Conservation (phyloP, 2,113 vertebrate genomes). For the Cepphus grylle region DNA sequence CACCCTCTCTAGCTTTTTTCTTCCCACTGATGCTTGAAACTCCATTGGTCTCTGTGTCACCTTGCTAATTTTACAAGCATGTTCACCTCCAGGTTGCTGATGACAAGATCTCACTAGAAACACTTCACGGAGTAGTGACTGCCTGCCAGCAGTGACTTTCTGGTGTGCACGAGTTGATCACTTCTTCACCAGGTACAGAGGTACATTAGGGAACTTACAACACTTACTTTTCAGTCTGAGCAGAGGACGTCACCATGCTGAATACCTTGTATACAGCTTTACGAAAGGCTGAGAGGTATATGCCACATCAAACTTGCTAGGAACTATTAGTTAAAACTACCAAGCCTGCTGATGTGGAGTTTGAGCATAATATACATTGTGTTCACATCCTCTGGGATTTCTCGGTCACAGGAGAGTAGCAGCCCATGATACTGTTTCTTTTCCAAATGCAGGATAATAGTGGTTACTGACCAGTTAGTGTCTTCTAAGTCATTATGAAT, state of each 20-base stretch:
- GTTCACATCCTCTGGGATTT: neutral
- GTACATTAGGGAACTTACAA: neutral
- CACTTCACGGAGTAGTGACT: neutral
- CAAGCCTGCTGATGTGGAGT: neutral
- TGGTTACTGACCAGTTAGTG: neutral
- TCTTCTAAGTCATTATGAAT: neutral
- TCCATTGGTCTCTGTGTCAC: neutral
- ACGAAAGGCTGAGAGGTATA: neutral
- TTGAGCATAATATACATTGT: neutral
- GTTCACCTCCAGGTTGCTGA: neutral
- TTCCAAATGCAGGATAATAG: neutral
- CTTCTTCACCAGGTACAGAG: neutral
- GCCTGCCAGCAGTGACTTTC: neutral
- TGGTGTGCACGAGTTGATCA: accelerated
- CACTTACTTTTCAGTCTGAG: neutral
- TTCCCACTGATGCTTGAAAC: neutral
- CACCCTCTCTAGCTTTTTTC: neutral
- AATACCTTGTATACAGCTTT: neutral
- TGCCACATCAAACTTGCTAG: neutral
- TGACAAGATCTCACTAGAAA: neutral
- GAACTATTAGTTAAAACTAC: neutral
- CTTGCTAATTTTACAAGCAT: neutral
- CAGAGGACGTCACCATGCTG: neutral
- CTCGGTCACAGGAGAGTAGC: neutral
- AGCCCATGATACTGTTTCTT: neutral